A percentile compares a stretch with the other conserved stretches of the same genome.
Conservation (phyloP, 30 jellyfish, hydroid and myxozoan species). For the Cassiopea andromeda region DNA sequence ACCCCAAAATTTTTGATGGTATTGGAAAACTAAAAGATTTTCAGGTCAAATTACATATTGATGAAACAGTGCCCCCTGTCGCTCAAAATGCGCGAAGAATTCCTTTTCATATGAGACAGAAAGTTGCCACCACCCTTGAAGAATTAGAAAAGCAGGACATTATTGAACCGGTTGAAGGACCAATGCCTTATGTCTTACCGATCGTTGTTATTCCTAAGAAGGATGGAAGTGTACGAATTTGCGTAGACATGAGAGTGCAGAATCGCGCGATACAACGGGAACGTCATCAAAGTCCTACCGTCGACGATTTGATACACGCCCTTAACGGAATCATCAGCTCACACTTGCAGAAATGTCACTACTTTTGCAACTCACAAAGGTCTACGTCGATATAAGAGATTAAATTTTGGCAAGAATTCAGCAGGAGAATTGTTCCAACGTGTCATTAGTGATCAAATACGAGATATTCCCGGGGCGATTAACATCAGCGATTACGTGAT, state of each 20-base stretch:
- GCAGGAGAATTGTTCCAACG: too few species aligned
- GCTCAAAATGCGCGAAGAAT: slow-evolving; percentile 51
- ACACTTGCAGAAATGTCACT: background rate
- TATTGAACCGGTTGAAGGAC: slow-evolving; percentile 16
- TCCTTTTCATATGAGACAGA: slow-evolving; percentile 29
- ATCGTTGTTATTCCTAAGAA: too few species aligned
- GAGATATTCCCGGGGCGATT: too few species aligned
- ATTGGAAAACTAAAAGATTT: slow-evolving; percentile 35
- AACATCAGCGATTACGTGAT: background rate
- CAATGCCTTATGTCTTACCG: slow-evolving; percentile 29
- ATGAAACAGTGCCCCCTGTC: slow-evolving; percentile 45
- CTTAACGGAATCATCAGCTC: slow-evolving; percentile 5
- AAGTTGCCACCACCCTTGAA: slow-evolving; percentile 31
- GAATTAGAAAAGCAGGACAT: slow-evolving; percentile 17
- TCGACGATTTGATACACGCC: slow-evolving; percentile 27
- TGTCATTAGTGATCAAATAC: too few species aligned
- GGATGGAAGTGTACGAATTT: too few species aligned
- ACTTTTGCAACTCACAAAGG: background rate
- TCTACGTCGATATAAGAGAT: too few species aligned
- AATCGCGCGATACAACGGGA: slow-evolving; percentile 41
- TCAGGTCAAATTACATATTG: slow-evolving; percentile 40
- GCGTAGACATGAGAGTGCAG: slow-evolving; percentile 2
- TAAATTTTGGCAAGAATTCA: too few species aligned
- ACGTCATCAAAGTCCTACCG: slow-evolving; percentile 30
- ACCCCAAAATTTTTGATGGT: slow-evolving; percentile 46